Evolutionary conservation across 2,113 vertebrate species (phyloP).

Genomic region (Cynoglossus semilaevis): DNA sequence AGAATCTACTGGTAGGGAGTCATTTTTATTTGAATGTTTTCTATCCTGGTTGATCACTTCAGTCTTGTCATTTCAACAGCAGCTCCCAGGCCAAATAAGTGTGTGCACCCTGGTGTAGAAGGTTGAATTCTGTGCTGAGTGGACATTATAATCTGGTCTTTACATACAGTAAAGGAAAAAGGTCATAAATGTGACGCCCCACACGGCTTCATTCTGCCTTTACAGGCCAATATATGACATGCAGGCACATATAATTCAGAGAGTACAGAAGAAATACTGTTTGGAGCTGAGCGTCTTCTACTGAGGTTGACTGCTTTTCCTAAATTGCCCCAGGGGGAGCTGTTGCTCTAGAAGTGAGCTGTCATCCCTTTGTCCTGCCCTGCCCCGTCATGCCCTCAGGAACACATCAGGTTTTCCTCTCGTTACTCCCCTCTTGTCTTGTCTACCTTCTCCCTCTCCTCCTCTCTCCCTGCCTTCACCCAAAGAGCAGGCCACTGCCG

Average conservation of each 20-base stretch:
- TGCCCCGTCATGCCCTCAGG: slow-evolving; percentile 10
- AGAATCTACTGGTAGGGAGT: no score
- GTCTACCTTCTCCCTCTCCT: slow-evolving; percentile 2
- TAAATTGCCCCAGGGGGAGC: slow-evolving; percentile 68
- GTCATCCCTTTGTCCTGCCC: slow-evolving; percentile 12
- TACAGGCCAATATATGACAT: neutral
- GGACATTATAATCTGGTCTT: no score
- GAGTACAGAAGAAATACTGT: neutral
- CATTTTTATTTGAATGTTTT: no score
- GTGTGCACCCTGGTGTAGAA: no score
- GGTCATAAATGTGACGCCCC: no score
- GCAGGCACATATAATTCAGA: neutral
- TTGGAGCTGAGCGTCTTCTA: neutral
- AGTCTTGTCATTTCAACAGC: no score
- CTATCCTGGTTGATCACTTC: no score
- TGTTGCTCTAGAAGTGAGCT: slow-evolving; percentile 59
- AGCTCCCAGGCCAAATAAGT: no score
- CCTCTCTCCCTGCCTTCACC: slow-evolving; percentile 22
- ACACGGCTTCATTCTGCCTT: neutral
- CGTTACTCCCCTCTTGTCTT: neutral
- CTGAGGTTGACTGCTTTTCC: slow-evolving; percentile 16
- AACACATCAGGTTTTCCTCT: slow-evolving; percentile 5
- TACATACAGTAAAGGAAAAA: no score
- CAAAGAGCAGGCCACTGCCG: slow-evolving; percentile 14
- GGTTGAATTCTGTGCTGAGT: neutral